These are phyloP conservation scores for Megaceryle torquata DNA, from an alignment of 2,113 vertebrate species.

Conservation along the genomic window DNA sequence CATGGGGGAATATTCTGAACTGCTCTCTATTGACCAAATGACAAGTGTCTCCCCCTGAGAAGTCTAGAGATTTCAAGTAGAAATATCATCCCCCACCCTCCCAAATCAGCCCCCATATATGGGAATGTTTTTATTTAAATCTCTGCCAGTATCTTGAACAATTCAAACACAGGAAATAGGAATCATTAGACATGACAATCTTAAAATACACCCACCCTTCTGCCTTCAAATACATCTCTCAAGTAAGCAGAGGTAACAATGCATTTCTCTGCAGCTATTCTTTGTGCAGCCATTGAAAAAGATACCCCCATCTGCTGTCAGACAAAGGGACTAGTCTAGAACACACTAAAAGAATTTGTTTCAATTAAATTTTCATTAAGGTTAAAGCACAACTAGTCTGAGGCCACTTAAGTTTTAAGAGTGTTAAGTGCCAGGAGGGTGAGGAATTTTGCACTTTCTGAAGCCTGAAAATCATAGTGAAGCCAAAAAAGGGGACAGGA, in stretches of 20 bases:
- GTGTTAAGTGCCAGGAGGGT: not conserved
- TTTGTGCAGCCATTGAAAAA: not conserved
- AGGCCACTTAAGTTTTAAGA: not conserved
- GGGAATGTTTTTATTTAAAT: not conserved
- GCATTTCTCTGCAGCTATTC: constrained; percentile 35
- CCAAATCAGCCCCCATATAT: not conserved
- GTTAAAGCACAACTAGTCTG: not conserved
- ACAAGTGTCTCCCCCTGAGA: not conserved
- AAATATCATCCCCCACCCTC: not conserved
- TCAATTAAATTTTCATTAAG: not conserved
- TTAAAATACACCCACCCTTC: not conserved
- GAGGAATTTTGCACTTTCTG: not conserved
- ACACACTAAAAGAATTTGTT: not conserved
- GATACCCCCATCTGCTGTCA: not conserved
- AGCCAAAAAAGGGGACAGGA: not conserved
- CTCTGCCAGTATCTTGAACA: not conserved
- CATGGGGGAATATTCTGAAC: not conserved
- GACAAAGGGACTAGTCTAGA: not conserved
- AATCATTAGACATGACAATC: not conserved
- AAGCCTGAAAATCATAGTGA: not conserved
- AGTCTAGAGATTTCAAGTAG: not conserved
- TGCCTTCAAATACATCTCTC: not conserved
- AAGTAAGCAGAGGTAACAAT: not conserved
- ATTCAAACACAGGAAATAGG: not conserved
- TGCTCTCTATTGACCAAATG: not conserved